Evolutionary conservation across 2,113 vertebrate genomes (phyloP).

Genomic region (Apteryx owenii): DNA sequence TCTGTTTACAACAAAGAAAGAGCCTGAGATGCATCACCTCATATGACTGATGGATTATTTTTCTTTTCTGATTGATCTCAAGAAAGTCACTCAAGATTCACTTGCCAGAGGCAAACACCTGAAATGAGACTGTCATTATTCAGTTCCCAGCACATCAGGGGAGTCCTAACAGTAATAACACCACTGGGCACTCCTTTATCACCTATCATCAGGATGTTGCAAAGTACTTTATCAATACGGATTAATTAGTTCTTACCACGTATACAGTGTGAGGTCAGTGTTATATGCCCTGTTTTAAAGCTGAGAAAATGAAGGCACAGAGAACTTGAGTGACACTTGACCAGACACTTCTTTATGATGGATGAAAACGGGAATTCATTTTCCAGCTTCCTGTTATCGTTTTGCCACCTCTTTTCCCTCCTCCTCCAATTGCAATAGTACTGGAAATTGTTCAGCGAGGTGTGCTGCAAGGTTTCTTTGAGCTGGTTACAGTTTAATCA

Average conservation of each 20-base stretch:
- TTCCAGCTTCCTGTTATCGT: neutral
- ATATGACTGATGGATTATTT: neutral
- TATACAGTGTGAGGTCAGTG: neutral
- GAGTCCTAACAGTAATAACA: fast-evolving
- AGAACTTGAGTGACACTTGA: neutral
- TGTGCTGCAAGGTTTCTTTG: neutral
- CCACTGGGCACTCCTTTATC: neutral
- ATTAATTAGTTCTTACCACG: neutral
- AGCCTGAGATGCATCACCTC: neutral
- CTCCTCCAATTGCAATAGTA: neutral
- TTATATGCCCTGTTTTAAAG: neutral
- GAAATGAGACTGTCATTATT: neutral
- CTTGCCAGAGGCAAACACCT: neutral
- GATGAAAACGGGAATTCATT: neutral
- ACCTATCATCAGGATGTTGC: neutral
- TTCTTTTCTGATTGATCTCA: neutral
- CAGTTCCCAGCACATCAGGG: neutral
- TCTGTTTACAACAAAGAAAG: neutral
- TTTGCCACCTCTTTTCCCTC: neutral
- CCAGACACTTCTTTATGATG: fast-evolving
- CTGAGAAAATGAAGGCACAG: neutral
- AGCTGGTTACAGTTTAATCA: neutral
- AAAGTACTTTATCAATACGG: neutral
- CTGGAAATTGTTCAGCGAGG: neutral
- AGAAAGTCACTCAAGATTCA: neutral